Percentiles rank a stretch among this genome's conserved stretches.
Evolutionary conservation across 1,140 invertebrate species (phyloP).

Genomic region (Eumeta japonica): DNA sequence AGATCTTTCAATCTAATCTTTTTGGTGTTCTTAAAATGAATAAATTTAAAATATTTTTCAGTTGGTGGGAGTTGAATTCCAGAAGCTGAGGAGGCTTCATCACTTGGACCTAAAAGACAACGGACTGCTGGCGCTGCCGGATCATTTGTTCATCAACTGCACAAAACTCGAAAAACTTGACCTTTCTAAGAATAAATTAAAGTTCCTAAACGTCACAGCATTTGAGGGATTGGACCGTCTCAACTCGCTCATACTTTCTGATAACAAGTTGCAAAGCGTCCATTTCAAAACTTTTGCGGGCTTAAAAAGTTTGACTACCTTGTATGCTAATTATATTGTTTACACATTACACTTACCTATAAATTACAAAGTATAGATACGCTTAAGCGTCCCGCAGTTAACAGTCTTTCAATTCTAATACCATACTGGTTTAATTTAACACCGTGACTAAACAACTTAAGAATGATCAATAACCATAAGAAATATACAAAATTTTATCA

Average conservation of each 20-base stretch:
- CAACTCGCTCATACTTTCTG: conserved; percentile 40
- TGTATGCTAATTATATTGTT: conserved; percentile 31
- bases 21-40: neutral
- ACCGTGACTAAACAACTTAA: too few relatives aligned
- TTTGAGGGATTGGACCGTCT: conserved; percentile 43
- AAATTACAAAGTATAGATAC: too few relatives aligned
- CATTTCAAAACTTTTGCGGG: conserved; percentile 49
- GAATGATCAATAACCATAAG: too few relatives aligned
- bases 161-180: conserved; percentile 58
- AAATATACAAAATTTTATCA: too few relatives aligned
- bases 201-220: conserved; percentile 42
- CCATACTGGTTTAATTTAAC: too few relatives aligned
- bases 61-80: conserved; percentile 45
- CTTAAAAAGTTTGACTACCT: conserved; percentile 46
- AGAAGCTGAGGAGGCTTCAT: conserved; percentile 32
- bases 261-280: conserved; percentile 48
- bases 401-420: too few relatives aligned
- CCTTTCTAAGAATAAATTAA: conserved; percentile 61
- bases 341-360: conserved; percentile 3
- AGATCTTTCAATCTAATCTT: conserved; percentile 5
- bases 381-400: too few relatives aligned
- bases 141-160: conserved; percentile 58
- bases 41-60: conserved; percentile 18
- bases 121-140: conserved; percentile 57
- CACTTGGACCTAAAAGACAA: conserved; percentile 50